Evolutionary conservation across 2,113 vertebrate species (phyloP), one percentile per base, ranked within the genome.

Genomic region (Mola mola): DNA sequence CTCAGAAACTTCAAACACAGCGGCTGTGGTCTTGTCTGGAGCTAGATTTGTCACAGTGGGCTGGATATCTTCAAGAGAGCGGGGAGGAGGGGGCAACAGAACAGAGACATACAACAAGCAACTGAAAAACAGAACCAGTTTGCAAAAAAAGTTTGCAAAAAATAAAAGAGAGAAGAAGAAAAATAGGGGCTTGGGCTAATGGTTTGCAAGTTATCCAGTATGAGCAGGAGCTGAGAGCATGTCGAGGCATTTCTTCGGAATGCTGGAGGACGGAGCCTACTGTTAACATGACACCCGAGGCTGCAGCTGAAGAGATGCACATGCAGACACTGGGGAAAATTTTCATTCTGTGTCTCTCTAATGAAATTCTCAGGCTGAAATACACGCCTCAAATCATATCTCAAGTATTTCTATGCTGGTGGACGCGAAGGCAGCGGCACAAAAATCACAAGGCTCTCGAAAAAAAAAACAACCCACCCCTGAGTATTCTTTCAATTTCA

Each of bases 231-330:
- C 25, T 31, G 57, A 12, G 62, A 70, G 13, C 80, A 67, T 75
- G 85, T 65, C 1, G 24, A 70, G 84, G 47, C 85, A 80, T 60
- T 67, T 80, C 68, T 80, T 1, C 61, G 82, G 84, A 88, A 87
- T 89, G 79, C 62, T 15, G 33, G 75, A 55, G 78, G 74, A 65
- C 25, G 66, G 43, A 52, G 52, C 36, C 52, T 36, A 63, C 37
- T 65, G 78, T 76, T 74, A 79, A 87, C 66, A 66, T 69, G 78
- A 81, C 73, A 75, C 83, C 72, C 53, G 60, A 58, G 57, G 51
- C 57, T 59, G 67, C 82, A 82, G 80, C 83, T 78, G 82, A n/a
- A 80, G 61, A 56, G 67, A 22, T 47, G 17, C 42, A 61, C 37
- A 15, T 13, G 33, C 11, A 13, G 33, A 34, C 15, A 8, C 33